A percentile compares a stretch with the other conserved stretches of the same genome.
Evolutionary conservation across 2,888 invertebrate genomes (phyloP).

Genomic region (Anthrax anthrax): DNA sequence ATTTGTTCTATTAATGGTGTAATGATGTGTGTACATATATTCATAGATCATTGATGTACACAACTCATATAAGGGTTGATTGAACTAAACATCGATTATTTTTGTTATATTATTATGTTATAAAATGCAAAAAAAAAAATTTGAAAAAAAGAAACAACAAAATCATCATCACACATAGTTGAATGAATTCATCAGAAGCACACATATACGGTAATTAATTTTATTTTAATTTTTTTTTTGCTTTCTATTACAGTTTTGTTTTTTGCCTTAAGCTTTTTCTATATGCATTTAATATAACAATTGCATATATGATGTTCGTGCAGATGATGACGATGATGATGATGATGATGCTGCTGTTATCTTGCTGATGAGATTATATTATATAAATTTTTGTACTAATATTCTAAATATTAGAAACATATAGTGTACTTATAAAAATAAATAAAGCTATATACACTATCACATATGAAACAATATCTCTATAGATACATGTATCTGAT

Average conservation of each 20-base stretch:
- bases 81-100: neutral
- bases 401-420: no score
- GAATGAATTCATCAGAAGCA: neutral
- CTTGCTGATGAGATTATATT: neutral
- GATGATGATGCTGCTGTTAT: no score
- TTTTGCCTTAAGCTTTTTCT: neutral
- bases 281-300: no score
- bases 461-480: no score
- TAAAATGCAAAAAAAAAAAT: neutral
- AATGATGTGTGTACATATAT: neutral
- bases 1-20: no score
- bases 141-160: neutral
- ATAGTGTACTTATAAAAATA: no score
- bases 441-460: no score
- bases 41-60: no score
- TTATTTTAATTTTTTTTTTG: no score
- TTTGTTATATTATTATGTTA: neutral
- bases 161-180: neutral
- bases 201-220: slow-evolving; percentile 6
- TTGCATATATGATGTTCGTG: no score
- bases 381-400: no score
- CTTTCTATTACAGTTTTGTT: neutral
- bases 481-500: no score
- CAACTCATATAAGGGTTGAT: slow-evolving; percentile 1
- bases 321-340: neutral